These are phyloP conservation scores for Actinopyga echinites DNA, from an alignment of 53 echinoderm and acorn worm genomes.

Conservation along the genomic window DNA sequence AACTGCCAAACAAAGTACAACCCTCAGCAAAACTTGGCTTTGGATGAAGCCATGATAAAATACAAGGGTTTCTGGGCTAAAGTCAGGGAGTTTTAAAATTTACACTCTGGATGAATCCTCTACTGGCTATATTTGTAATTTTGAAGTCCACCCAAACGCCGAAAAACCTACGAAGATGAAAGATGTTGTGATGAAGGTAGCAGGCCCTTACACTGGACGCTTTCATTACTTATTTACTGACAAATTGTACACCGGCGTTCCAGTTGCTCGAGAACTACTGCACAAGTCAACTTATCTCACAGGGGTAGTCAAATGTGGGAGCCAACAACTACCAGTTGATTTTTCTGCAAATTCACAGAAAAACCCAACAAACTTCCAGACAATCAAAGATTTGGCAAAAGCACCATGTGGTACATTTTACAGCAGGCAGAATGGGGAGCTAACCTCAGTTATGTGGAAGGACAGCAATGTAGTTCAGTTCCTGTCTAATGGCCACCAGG, in stretches of 20 bases:
- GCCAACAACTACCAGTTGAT: no score
- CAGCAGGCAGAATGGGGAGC: background rate
- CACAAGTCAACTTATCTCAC: no score
- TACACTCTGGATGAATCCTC: background rate
- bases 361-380: background rate
- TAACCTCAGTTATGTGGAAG: background rate
- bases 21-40: background rate
- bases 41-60: conserved; percentile 54
- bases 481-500: background rate
- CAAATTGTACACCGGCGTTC: no score
- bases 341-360: no score
- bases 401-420: background rate
- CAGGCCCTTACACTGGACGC: no score
- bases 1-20: conserved; percentile 10
- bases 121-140: background rate
- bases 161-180: no score
- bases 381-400: background rate
- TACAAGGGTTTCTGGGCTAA: conserved; percentile 40
- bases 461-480: background rate
- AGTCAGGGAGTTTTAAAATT: background rate
- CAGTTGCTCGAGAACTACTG: no score
- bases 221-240: no score
- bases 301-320: no score
- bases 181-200: no score
- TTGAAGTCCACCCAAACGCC: background rate